Base-by-base conservation (phyloP, 1,140 invertebrate genomes). In the Rhagoletis zephyria region DNA sequence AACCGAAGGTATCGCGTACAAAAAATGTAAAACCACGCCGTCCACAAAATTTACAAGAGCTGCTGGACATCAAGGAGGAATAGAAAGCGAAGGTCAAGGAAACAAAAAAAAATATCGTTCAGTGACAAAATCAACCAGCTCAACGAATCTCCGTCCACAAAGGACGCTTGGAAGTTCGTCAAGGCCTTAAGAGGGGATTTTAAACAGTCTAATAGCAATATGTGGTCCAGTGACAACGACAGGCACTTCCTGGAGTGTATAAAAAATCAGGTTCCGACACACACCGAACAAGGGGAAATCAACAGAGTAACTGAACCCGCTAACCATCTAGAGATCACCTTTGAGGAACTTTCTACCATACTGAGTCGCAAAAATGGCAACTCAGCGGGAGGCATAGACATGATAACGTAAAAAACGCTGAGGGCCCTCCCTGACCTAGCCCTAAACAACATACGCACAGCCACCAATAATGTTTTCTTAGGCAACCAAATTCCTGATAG, bases 131-230 rank as follows among this genome's bases (percentile, higher is more conserved):
- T 63, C 1, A 30, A 40, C 12, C 19, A 86, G 14, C 30, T 86
- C 5, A 86, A 64, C 30, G 63, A 64, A 6, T 40, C 4, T 5
- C 45, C 85, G 45, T 63, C 60, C 61, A 42, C 60, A 2, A 86
- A 86, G 64, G 10, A 64, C 6, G 19, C 60, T 2, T 86, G 40
- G 19, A 86, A 64, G 45, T 86, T 86, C 51, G 61, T 86, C 30
- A 64, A 42, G 45, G 85, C 59, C 16, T 40, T 56, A 14, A 86
- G 60, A 86, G 59, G 59, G 59, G 59, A 60, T 60, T 60, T 60
- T 60, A 60, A 60, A 60, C 12, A 12, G 6, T 6, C 59, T 12
- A 60, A 60, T 12, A 6, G 12, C 12, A 12, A 6, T 7, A 12
- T 60, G 6, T 60, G 59, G 59, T 60, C 59, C 7, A 60, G 59